These are phyloP conservation scores for Rhopalosiphum nymphaeae DNA, from an alignment of 2,888 invertebrate species.

Conservation along the genomic window DNA sequence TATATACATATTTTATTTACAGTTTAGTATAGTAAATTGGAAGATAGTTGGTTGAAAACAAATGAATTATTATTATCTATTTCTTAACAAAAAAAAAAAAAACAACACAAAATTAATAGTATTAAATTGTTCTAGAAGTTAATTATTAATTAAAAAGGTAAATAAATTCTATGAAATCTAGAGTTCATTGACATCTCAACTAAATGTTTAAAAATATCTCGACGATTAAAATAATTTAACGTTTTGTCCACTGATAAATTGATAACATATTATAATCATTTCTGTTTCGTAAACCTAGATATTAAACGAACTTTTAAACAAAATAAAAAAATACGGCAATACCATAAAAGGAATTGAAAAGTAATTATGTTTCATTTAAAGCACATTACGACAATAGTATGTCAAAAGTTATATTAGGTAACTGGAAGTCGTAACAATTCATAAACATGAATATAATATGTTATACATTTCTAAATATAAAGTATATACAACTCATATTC, in stretches of 20 bases:
- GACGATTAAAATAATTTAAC: constrained; percentile 8
- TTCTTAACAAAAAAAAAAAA: background rate
- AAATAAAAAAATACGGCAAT: constrained; percentile 13
- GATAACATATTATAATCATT: background rate
- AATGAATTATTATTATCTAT: background rate
- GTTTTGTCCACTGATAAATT: background rate
- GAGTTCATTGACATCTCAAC: background rate
- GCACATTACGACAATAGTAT: constrained; percentile 14
- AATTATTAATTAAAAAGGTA: background rate
- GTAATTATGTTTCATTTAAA: constrained; percentile 42
- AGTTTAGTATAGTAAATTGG: background rate
- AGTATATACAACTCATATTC: background rate
- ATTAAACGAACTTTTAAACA: constrained; percentile 28
- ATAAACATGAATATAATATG: background rate
- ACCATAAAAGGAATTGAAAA: constrained; percentile 47
- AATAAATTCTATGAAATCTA: background rate
- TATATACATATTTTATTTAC: background rate
- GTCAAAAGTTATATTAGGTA: constrained; percentile 27
- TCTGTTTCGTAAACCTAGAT: background rate
- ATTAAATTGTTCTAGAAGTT: background rate
- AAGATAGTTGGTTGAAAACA: background rate
- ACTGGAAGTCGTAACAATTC: constrained; percentile 37
- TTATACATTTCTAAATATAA: background rate
- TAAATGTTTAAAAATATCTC: background rate
- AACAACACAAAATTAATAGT: background rate